phyloP scores from a whole-genome alignment of 2,888 invertebrate genomes.

The Orthosia cruda region DNA sequence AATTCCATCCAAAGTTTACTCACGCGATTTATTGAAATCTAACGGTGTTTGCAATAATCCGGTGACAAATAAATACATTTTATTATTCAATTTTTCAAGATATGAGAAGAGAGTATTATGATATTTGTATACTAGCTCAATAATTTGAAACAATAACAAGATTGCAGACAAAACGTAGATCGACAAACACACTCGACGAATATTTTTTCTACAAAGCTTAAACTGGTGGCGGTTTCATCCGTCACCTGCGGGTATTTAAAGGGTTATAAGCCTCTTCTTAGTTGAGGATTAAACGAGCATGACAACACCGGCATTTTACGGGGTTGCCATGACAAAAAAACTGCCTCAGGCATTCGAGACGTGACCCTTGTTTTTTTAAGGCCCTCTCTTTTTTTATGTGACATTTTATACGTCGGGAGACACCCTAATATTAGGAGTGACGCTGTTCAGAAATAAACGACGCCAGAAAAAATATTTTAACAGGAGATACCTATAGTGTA shows the following conservation, averaged over 20 bases:
- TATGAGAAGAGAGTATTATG: too few relatives aligned
- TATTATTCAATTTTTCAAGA: too few relatives aligned
- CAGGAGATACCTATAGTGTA: not conserved
- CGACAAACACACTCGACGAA: not conserved
- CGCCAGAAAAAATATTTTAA: not conserved
- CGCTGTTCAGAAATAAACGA: constrained; percentile 14
- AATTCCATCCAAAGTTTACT: too few relatives aligned
- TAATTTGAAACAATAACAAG: too few relatives aligned
- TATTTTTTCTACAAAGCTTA: not conserved
- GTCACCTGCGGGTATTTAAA: constrained; percentile 17
- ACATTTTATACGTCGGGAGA: constrained; percentile 22
- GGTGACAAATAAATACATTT: too few relatives aligned
- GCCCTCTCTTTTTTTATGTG: constrained; percentile 23
- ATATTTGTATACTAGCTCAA: too few relatives aligned
- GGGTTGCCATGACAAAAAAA: constrained; percentile 28
- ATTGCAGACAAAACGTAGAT: not conserved
- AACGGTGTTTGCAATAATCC: too few relatives aligned
- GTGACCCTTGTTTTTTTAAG: constrained; percentile 34
- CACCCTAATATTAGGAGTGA: constrained; percentile 24
- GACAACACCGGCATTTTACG: constrained; percentile 23
- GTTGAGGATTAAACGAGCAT: constrained; percentile 28
- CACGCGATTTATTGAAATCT: too few relatives aligned
- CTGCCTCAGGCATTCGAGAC: constrained; percentile 28
- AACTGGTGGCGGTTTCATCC: not conserved
- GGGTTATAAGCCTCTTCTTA: constrained; percentile 22